Evolutionary conservation across 2,888 invertebrate genomes (phyloP).

Genomic region (Cataglyphis rosenhaueri): DNA sequence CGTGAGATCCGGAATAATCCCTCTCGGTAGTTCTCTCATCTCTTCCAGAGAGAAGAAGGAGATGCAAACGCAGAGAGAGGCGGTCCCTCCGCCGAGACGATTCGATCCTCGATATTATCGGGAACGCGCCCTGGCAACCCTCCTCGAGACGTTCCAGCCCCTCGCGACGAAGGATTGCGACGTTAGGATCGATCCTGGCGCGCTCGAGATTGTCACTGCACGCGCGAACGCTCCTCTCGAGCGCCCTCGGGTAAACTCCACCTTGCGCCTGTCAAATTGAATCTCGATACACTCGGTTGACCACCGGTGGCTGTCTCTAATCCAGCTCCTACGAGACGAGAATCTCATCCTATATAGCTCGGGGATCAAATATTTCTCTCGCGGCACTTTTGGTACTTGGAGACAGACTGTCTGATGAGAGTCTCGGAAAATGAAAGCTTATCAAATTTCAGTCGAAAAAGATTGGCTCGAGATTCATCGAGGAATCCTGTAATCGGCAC

Average conservation of each 20-base stretch:
- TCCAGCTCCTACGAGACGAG: constrained; percentile 35
- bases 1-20: constrained; percentile 28
- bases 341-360: constrained; percentile 33
- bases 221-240: constrained; percentile 53
- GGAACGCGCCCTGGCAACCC: constrained; percentile 52
- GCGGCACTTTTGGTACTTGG: background rate
- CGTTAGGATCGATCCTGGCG: constrained; percentile 60
- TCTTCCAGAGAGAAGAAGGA: constrained; percentile 27
- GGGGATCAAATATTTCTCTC: constrained; percentile 20
- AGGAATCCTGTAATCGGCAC: background rate
- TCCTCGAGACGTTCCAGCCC: constrained; percentile 55
- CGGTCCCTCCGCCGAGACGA: constrained; percentile 58
- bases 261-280: constrained; percentile 65
- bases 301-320: constrained; percentile 48
- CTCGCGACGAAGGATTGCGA: constrained; percentile 42
- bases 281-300: constrained; percentile 64
- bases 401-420: background rate
- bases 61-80: constrained; percentile 47
- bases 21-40: background rate
- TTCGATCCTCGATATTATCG: constrained; percentile 61
- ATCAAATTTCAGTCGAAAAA: background rate
- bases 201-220: constrained; percentile 33
- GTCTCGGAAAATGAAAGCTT: background rate
- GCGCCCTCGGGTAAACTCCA: constrained; percentile 32
- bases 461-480: background rate